A percentile compares a stretch with the other conserved stretches of the same genome.
Evolutionary conservation across 2,797 vertebrate genomes (phyloP).

Genomic region (Halcyon smyrnensis): DNA sequence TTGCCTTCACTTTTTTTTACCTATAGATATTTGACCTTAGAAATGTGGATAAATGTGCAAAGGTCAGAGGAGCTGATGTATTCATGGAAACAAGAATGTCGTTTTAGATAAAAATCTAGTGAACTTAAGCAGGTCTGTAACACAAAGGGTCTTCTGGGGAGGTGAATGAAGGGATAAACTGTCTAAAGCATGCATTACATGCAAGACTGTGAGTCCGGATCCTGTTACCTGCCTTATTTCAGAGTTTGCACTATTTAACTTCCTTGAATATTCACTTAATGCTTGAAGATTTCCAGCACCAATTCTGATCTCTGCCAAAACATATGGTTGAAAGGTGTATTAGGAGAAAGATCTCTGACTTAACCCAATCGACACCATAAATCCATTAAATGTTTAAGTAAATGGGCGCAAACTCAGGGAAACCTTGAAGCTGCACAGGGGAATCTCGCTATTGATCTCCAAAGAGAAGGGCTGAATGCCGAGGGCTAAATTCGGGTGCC

Average conservation of each 20-base stretch:
- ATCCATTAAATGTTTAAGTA: not conserved
- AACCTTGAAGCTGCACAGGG: not conserved
- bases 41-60: conserved; percentile 51
- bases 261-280: conserved; percentile 31
- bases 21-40: conserved; percentile 49
- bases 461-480: not conserved
- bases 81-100: conserved; percentile 69
- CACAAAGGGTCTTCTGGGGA: conserved; percentile 66
- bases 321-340: not conserved
- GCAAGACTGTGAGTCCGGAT: conserved; percentile 54
- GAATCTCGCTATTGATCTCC: not conserved
- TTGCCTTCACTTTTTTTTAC: conserved; percentile 43
- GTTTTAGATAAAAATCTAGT: conserved; percentile 74
- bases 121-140: conserved; percentile 64
- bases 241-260: conserved; percentile 31
- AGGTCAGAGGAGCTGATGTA: conserved; percentile 62
- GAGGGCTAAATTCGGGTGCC: not conserved
- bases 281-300: conserved; percentile 14
- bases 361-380: not conserved
- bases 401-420: not conserved
- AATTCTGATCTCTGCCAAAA: not conserved
- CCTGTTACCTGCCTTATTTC: conserved; percentile 58
- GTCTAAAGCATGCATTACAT: conserved; percentile 34
- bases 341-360: not conserved
- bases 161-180: conserved; percentile 69